Conservation (phyloP, 92 coral and sea anemone genomes). For the Ricordea florida region DNA sequence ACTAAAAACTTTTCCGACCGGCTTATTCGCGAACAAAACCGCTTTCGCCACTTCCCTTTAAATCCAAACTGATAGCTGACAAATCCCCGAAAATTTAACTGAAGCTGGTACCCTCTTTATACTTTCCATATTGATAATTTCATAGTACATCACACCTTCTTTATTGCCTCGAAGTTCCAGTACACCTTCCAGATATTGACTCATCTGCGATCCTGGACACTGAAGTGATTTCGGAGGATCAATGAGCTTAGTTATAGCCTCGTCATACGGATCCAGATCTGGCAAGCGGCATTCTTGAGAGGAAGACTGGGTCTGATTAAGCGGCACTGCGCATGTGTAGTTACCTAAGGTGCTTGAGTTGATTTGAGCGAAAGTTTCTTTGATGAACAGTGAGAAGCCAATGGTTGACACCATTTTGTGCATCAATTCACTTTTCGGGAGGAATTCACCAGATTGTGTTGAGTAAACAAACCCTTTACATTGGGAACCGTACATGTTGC, state of each 20-base stretch:
- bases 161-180: conserved; percentile 46
- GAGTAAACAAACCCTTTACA: conserved; percentile 80
- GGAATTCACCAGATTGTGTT: conserved; percentile 36
- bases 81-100: too few species aligned
- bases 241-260: conserved; percentile 62
- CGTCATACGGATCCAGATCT: conserved; percentile 84
- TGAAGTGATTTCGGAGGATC: conserved; percentile 44
- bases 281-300: conserved; percentile 67
- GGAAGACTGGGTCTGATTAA: conserved; percentile 16
- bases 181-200: conserved; percentile 69
- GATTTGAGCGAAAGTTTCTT: conserved; percentile 42
- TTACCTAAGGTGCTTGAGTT: background rate
- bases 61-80: too few species aligned
- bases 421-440: conserved; percentile 55
- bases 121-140: too few species aligned
- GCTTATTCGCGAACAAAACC: background rate
- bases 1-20: background rate
- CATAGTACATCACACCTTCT: background rate
- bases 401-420: conserved; percentile 44
- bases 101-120: too few species aligned
- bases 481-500: conserved; percentile 51
- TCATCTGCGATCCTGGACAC: conserved; percentile 74
- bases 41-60: background rate
- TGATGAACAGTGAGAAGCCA: conserved; percentile 55
- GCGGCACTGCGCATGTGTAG: conserved; percentile 69